A percentile compares a stretch with the other conserved stretches of the same genome.
phyloP scores from a whole-genome alignment of 1,140 invertebrate species.

The Trichonephila clavipes region DNA sequence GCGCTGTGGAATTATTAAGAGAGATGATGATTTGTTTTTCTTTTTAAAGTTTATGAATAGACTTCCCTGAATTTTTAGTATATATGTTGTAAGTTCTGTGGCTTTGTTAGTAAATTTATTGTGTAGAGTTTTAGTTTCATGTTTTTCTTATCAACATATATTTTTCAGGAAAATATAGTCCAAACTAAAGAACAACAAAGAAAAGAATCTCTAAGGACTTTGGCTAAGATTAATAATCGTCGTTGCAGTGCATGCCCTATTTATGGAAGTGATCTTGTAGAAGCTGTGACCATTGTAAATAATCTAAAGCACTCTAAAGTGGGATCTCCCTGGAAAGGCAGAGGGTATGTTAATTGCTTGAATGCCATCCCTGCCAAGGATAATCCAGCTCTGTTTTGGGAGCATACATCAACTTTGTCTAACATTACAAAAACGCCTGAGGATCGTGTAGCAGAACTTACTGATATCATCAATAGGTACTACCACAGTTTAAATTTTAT shows the following conservation, averaged over 20 bases:
- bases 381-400: constrained; percentile 80
- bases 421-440: constrained; percentile 85
- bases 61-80: too few relatives aligned
- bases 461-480: constrained; percentile 85
- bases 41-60: too few relatives aligned
- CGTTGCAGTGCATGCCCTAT: constrained; percentile 90
- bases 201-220: constrained; percentile 84
- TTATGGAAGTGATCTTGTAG: constrained; percentile 90
- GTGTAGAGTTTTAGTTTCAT: not conserved
- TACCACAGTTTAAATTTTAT: too few relatives aligned
- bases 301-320: constrained; percentile 41
- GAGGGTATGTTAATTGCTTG: constrained; percentile 83
- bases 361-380: constrained; percentile 79
- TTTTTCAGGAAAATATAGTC: constrained; percentile 83
- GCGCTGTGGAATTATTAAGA: too few relatives aligned
- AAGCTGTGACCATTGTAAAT: constrained; percentile 79
- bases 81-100: not conserved
- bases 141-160: constrained; percentile 34
- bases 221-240: constrained; percentile 87
- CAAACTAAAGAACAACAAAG: constrained; percentile 83
- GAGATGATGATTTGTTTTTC: too few relatives aligned
- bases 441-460: constrained; percentile 85
- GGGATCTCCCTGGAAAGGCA: constrained; percentile 81
- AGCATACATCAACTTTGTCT: constrained; percentile 83
- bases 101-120: not conserved